phyloP scores from a whole-genome alignment of 2,888 invertebrate genomes.

The Oegoconia quadripuncta region DNA sequence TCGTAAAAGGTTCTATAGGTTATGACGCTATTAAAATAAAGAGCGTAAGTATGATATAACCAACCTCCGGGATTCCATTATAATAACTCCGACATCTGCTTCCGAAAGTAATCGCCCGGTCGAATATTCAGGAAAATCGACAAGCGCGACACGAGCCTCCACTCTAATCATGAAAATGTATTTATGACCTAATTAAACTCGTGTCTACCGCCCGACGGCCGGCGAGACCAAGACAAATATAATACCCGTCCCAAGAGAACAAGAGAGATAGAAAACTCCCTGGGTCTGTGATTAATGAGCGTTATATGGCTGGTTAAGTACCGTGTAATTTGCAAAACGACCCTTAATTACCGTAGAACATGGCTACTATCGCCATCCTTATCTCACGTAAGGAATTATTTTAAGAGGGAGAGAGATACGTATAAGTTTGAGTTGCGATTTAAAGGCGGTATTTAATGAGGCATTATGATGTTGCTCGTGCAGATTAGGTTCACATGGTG shows the following conservation, averaged over 20 bases:
- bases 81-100: constrained; percentile 56
- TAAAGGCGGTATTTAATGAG: constrained; percentile 75
- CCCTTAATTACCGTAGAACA: constrained; percentile 82
- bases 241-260: constrained; percentile 24
- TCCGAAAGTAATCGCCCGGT: constrained; percentile 28
- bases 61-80: constrained; percentile 35
- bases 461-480: constrained; percentile 74
- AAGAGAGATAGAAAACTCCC: constrained; percentile 49
- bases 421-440: constrained; percentile 50
- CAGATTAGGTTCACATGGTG: constrained; percentile 74
- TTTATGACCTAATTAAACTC: constrained; percentile 79
- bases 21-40: not conserved
- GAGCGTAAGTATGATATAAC: not conserved
- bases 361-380: constrained; percentile 67
- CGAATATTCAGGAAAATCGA: constrained; percentile 41
- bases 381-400: constrained; percentile 34
- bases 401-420: constrained; percentile 44
- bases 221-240: constrained; percentile 38
- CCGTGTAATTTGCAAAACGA: constrained; percentile 88
- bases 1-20: too few species aligned
- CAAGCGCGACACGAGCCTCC: constrained; percentile 36
- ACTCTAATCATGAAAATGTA: constrained; percentile 76
- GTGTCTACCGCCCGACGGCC: constrained; percentile 54
- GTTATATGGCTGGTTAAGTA: constrained; percentile 86
- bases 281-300: constrained; percentile 81